Percentiles rank a stretch among this genome's conserved stretches.
phyloP scores from a whole-genome alignment of 1,140 invertebrate species.

The Drosophila prosaltans region DNA sequence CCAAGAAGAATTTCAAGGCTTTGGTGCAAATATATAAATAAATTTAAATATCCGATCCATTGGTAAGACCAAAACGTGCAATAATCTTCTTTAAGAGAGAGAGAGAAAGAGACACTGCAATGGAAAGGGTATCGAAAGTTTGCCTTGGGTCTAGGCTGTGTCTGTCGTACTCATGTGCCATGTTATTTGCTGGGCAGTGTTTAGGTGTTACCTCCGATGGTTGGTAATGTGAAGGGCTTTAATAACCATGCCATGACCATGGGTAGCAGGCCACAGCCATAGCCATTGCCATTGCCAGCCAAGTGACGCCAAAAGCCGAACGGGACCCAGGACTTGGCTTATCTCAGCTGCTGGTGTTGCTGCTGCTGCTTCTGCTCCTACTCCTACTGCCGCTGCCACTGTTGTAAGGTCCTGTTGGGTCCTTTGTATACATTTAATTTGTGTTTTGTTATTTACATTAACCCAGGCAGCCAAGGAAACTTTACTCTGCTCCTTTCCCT shows the following conservation, averaged over 20 bases:
- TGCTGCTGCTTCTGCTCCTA: conserved; percentile 2
- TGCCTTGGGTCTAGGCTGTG: conserved; percentile 10
- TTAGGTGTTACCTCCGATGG: conserved; percentile 58
- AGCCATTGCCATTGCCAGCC: conserved; percentile 60
- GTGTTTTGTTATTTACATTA: conserved; percentile 82
- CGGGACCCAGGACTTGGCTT: conserved; percentile 51
- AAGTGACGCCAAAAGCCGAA: conserved; percentile 53
- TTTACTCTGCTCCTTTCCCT: conserved; percentile 42
- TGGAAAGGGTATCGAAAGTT: neutral
- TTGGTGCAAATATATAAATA: no score
- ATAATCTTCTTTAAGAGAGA: no score
- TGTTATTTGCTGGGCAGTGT: conserved; percentile 1
- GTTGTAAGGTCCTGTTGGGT: conserved; percentile 28
- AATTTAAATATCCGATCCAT: no score
- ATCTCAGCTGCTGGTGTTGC: conserved; percentile 65
- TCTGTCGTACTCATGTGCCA: conserved; percentile 38
- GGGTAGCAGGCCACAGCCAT: conserved; percentile 29
- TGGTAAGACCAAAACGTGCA: no score
- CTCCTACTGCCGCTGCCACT: conserved; percentile 25
- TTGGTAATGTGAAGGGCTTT: conserved; percentile 60
- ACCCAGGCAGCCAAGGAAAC: conserved; percentile 57
- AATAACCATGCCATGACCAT: conserved; percentile 51
- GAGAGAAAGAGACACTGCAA: no score
- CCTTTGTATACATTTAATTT: conserved; percentile 82
- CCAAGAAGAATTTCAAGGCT: no score